A percentile compares a stretch with the other conserved stretches of the same genome.
Evolutionary conservation across 2,888 invertebrate genomes (phyloP).

Genomic region (Erpobdella octoculata): DNA sequence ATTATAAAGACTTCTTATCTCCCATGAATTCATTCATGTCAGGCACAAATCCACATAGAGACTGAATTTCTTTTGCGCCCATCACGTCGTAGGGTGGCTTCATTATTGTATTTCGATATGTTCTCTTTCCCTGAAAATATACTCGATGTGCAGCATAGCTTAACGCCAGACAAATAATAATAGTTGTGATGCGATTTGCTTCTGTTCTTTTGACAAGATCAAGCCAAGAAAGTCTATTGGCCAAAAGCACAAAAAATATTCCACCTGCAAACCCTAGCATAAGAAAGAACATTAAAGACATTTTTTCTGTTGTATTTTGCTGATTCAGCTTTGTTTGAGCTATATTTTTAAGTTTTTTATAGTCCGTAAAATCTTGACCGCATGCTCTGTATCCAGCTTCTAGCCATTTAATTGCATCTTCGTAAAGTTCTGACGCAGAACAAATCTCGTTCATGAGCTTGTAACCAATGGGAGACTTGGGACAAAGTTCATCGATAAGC

Average conservation of each 20-base stretch:
- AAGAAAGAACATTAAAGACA: neutral
- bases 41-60: neutral
- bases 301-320: neutral
- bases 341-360: constrained; percentile 8
- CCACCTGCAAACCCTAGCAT: neutral
- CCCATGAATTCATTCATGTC: neutral
- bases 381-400: neutral
- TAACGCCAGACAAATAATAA: neutral
- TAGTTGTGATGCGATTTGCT: no score
- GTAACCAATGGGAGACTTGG: constrained; percentile 16
- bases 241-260: neutral
- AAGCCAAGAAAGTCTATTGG: neutral
- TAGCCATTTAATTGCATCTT: constrained; percentile 10
- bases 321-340: constrained; percentile 8
- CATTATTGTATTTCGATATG: neutral
- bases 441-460: constrained; percentile 20
- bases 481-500: constrained; percentile 10
- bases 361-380: constrained; percentile 7
- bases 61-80: neutral
- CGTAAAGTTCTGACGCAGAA: neutral
- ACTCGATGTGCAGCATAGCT: neutral
- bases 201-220: neutral
- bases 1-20: neutral
- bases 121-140: neutral
- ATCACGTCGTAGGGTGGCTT: constrained; percentile 16